These are phyloP conservation scores for Scrobipalpa atriplicella DNA, from an alignment of 2,888 invertebrate species.

Conservation along the genomic window DNA sequence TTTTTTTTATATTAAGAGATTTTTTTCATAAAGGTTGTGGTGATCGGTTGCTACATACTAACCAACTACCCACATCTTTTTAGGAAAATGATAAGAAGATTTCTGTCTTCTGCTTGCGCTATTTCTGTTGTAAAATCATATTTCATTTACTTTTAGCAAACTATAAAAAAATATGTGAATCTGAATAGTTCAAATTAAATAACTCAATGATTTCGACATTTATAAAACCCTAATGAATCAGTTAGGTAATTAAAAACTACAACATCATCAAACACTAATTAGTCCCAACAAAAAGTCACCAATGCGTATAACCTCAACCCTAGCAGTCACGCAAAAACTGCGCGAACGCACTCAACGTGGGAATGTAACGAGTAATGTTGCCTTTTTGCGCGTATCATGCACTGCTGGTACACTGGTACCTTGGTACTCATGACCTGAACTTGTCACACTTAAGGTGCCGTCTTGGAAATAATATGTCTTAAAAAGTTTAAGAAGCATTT, in stretches of 20 bases:
- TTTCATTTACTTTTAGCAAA: too few relatives aligned
- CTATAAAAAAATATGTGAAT: too few relatives aligned
- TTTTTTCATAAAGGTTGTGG: too few relatives aligned
- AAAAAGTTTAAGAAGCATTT: too few relatives aligned
- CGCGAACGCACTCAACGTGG: constrained; percentile 54
- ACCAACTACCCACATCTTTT: too few relatives aligned
- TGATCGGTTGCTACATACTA: too few relatives aligned
- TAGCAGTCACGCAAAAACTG: constrained; percentile 56
- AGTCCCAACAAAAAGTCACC: background rate
- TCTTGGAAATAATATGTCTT: too few relatives aligned
- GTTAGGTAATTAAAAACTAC: background rate
- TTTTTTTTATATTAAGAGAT: too few relatives aligned
- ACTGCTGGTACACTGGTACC: too few relatives aligned
- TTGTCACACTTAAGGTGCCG: constrained; percentile 33
- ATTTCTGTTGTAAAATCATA: too few relatives aligned
- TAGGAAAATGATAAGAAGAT: too few relatives aligned
- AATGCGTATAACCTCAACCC: constrained; percentile 32
- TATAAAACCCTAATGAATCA: background rate
- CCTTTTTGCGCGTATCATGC: constrained; percentile 61
- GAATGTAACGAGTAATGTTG: constrained; percentile 70
- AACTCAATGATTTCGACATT: background rate
- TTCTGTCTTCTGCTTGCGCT: too few relatives aligned
- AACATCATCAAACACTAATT: constrained; percentile 11
- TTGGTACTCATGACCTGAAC: constrained; percentile 10
- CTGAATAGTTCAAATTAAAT: background rate